phyloP scores from a whole-genome alignment of 2,113 vertebrate genomes.

The Chinchilla lanigera region DNA sequence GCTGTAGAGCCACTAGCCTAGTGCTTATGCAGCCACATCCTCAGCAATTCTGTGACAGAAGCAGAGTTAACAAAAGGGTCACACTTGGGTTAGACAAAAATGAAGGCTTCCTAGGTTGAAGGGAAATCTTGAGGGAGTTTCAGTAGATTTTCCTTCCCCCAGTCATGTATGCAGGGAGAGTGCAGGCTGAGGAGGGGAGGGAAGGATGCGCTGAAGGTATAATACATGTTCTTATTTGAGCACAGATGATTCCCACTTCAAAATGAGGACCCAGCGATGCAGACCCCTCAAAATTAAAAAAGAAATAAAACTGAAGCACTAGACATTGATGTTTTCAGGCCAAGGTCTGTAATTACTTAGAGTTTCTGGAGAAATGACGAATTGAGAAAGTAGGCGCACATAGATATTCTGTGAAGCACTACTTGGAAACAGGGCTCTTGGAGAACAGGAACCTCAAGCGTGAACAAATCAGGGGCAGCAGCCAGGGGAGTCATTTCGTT shows the following conservation, averaged over 20 bases:
- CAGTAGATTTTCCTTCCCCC: background rate
- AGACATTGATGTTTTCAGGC: conserved; percentile 43
- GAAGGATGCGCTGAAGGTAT: background rate
- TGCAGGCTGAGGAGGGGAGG: background rate
- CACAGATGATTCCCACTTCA: conserved; percentile 11
- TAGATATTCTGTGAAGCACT: background rate
- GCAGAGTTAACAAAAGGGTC: background rate
- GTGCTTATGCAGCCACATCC: background rate
- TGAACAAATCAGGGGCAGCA: background rate
- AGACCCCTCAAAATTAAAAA: conserved; percentile 30
- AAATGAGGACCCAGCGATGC: background rate
- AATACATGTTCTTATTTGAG: conserved; percentile 28
- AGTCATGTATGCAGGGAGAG: background rate
- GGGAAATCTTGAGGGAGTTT: background rate
- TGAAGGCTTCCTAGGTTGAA: conserved; percentile 1
- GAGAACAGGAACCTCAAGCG: background rate
- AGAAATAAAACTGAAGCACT: background rate
- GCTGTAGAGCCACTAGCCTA: background rate
- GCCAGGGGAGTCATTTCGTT: background rate
- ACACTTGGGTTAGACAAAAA: background rate
- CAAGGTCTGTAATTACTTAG: conserved; percentile 48
- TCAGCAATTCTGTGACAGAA: background rate
- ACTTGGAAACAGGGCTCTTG: background rate
- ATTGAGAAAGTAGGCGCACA: background rate
- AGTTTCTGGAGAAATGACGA: conserved; percentile 24